Conservation (phyloP, 2,888 invertebrate species). For the Matsumyia berberina region DNA sequence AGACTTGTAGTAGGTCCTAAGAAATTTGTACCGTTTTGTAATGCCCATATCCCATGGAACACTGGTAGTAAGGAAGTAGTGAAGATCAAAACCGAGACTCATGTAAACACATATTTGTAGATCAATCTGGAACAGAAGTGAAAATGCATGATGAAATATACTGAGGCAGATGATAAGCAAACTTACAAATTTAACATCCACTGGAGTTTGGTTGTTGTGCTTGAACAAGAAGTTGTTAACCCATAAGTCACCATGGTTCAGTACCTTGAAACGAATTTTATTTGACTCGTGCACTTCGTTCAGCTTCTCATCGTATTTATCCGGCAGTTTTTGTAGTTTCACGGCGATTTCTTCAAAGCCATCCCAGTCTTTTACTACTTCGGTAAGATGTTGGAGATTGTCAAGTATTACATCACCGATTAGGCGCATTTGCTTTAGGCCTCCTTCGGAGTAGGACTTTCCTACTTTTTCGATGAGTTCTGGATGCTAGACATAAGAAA, state of each 20-base stretch:
- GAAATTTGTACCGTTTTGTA: constrained; percentile 7
- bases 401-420: neutral
- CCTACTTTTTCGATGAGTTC: constrained; percentile 3
- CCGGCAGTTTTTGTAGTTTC: constrained; percentile 77
- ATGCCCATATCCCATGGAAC: neutral
- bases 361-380: constrained; percentile 5
- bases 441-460: neutral
- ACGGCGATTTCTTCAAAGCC: constrained; percentile 81
- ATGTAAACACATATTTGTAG: constrained; percentile 11
- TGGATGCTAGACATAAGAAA: neutral
- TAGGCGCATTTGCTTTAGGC: neutral
- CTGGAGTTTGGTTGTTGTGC: constrained; percentile 80
- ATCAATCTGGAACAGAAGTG: constrained; percentile 18
- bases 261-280: constrained; percentile 80
- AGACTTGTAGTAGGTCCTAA: constrained; percentile 3
- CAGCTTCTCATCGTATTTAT: constrained; percentile 20
- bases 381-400: neutral
- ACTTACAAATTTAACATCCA: constrained; percentile 81
- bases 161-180: neutral
- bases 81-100: constrained; percentile 15
- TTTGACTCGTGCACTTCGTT: neutral
- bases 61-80: constrained; percentile 18
- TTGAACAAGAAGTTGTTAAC: constrained; percentile 85
- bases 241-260: constrained; percentile 86
- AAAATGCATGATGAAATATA: neutral